Base-by-base conservation (phyloP, 2,113 vertebrate genomes). In the Agelaius phoeniceus region DNA sequence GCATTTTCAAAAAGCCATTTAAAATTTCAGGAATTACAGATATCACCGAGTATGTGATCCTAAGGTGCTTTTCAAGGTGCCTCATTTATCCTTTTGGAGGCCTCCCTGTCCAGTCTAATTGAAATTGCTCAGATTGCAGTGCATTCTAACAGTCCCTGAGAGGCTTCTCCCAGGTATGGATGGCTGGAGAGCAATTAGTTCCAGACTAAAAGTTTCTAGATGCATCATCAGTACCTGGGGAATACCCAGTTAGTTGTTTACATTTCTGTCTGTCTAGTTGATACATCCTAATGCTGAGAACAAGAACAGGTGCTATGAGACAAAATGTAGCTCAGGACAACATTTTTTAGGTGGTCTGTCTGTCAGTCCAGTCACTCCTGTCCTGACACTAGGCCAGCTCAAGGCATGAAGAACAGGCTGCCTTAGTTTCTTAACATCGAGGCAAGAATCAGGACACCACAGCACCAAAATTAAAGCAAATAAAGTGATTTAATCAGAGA, bases 331-430 rank as follows among this genome's bases (percentile, higher is more conserved):
- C 43, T 48, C 35, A 49, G 37, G 21, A 27, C 6, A 28, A 28
- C 13, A 15, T 91, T 59, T 31, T 71, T 81, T 30, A 35, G 48
- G 11, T 69, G 84, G 28, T 9, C 28, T 31, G 3, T 48, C 62
- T 3, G 3, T 20, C n/a, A 73, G 16, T 17, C 11, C 49, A 21
- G 7, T 54, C 67, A 46, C 9, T 5, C 2, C 30, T 76, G 41
- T 57, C 44, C n/a, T 84, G 51, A 26, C 8, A 37, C 17, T 11
- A 27, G n/a, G 27, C 12, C 48, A 61, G 13, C 41, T 52, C 49
- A 76, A 77, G 37, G 10, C 3, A 33, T 31, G 52, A 78, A 31
- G 15, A 76, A 4, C 44, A 78, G 0, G 0, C 9, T 81, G 31
- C 31, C 15, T 74, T 39, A 49, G 4, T n/a, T 77, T 35, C 11